Conservation (phyloP, 2,113 vertebrate species). For the Rhizomys pruinosus region DNA sequence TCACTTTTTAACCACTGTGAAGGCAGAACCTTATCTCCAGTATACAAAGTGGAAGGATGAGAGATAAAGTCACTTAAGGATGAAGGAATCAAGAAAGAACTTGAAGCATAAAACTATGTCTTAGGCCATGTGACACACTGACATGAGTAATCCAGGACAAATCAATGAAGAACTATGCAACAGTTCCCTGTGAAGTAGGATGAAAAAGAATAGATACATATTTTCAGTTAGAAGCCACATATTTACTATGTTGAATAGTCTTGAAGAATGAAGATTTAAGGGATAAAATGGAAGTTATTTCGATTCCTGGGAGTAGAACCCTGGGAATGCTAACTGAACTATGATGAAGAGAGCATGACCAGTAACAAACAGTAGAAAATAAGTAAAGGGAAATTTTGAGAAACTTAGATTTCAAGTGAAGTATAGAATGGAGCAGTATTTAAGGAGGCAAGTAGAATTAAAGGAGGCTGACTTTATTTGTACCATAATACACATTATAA, state of each 20-base stretch:
- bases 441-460: not conserved
- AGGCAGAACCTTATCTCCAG: not conserved
- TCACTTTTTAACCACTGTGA: too few relatives aligned
- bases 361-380: not conserved
- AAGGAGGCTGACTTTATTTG: not conserved
- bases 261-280: not conserved
- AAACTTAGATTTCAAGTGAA: not conserved
- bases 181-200: not conserved
- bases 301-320: not conserved
- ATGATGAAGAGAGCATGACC: not conserved
- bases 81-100: not conserved
- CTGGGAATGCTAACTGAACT: not conserved
- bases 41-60: not conserved
- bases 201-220: not conserved
- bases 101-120: not conserved
- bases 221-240: not conserved
- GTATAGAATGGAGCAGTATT: not conserved
- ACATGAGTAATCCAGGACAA: not conserved
- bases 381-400: too few relatives aligned
- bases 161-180: not conserved
- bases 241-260: not conserved
- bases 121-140: not conserved
- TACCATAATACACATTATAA: not conserved
- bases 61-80: not conserved
- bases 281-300: not conserved